These are phyloP conservation scores for Acleris emargana DNA, from an alignment of 2,888 invertebrate species.

Conservation along the genomic window DNA sequence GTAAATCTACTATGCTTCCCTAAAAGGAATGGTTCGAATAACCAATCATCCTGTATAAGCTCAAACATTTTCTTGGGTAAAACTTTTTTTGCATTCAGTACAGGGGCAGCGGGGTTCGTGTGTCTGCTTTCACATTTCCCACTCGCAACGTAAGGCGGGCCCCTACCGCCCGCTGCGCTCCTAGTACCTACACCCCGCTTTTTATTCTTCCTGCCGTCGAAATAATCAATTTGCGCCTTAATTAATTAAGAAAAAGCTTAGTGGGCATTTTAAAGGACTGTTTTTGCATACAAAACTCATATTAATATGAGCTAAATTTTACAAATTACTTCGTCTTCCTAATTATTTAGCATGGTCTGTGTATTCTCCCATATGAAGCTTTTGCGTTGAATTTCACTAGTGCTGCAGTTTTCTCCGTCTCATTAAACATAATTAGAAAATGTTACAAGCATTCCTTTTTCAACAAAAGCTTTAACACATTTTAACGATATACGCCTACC, in stretches of 20 bases:
- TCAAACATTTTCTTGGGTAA: conserved; percentile 1
- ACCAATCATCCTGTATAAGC: neutral
- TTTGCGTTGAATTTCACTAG: neutral
- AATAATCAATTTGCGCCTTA: conserved; percentile 83
- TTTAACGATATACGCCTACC: neutral
- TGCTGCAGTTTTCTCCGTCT: neutral
- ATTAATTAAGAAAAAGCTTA: conserved; percentile 80
- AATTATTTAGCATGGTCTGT: no score
- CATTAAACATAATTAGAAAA: conserved; percentile 1
- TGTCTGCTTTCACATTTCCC: conserved; percentile 84
- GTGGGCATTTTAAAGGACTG: conserved; percentile 45
- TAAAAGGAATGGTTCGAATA: no score
- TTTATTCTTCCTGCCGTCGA: conserved; percentile 80
- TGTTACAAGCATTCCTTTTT: neutral
- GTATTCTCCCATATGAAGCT: neutral
- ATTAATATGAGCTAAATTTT: no score
- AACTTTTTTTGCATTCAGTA: conserved; percentile 61
- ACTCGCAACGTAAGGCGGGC: conserved; percentile 77
- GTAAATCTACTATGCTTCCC: no score
- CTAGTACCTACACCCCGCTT: conserved; percentile 76
- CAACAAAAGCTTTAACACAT: neutral
- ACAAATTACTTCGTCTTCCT: no score
- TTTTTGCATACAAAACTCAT: neutral
- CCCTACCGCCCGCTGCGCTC: conserved; percentile 57
- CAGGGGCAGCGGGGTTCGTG: conserved; percentile 79